Evolutionary conservation across 2,113 vertebrate species (phyloP).

Genomic region (Cygnus buccinator): DNA sequence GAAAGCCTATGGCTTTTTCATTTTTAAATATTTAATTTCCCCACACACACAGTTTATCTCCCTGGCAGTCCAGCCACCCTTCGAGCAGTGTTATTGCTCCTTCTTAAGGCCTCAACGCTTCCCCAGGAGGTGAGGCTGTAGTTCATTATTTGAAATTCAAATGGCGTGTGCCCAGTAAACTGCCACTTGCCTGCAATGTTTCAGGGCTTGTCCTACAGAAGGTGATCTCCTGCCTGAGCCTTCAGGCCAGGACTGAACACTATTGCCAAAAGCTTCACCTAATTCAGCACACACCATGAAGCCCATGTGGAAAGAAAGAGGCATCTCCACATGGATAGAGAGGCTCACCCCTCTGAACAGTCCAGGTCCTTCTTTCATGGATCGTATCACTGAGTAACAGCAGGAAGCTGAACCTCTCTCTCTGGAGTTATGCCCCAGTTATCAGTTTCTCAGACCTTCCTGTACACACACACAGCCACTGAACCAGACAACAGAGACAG

Average conservation of each 20-base stretch:
- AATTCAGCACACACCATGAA: background rate
- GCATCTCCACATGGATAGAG: background rate
- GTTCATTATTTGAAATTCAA: background rate
- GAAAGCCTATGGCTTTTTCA: background rate
- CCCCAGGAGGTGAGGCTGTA: background rate
- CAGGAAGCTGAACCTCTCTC: fast-evolving
- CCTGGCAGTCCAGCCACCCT: background rate
- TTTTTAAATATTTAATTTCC: conserved; percentile 19
- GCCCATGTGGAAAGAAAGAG: fast-evolving
- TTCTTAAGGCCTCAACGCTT: background rate
- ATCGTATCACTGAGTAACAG: background rate
- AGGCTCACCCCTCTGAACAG: background rate
- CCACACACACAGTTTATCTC: background rate
- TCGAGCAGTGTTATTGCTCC: background rate
- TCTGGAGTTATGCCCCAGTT: background rate
- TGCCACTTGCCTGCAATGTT: background rate
- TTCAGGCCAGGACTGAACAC: background rate
- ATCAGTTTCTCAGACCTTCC: background rate
- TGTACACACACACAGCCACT: fast-evolving
- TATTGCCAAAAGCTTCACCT: background rate
- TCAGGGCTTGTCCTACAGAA: background rate
- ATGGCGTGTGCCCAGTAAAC: background rate
- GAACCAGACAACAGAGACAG: background rate
- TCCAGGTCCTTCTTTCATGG: background rate
- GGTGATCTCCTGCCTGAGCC: background rate